Base-by-base conservation (phyloP, 2,888 invertebrate species). In the Rhingia campestris region DNA sequence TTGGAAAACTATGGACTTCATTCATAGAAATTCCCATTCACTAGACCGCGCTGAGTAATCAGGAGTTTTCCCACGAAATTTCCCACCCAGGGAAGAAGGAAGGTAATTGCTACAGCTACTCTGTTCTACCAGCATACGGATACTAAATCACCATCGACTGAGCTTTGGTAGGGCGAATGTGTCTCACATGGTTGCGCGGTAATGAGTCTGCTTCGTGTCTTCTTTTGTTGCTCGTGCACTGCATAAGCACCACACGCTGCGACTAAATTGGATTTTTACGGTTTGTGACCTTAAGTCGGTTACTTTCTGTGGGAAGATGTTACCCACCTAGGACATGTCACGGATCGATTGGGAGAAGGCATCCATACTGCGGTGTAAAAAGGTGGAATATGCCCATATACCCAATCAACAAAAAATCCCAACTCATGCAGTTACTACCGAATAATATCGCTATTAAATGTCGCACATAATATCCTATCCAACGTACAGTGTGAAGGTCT, bases 51-150 rank as follows among this genome's bases (percentile, higher is more conserved):
- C n/a, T n/a, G 37, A 63, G 54, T 30, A 7, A 72, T 56, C n/a
- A 35, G 64, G 30, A 59, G 39, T 58, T 82, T 77, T 82, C 81
- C 77, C 81, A 82, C 81, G 76, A 35, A 59, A 67, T 66, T 73
- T 75, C 64, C 43, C 54, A 41, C 70, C 35, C 54, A 61, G 32
- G 66, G 35, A 51, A 12, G 45, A 43, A 33, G 67, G 2, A 12
- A 14, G 59, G 70, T 35, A 14, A 72, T n/a, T 33, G 45, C 47
- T 33, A 41, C 14, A 22, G 30, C 35, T 53, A 30, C 49, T 12
- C 61, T 53, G 41, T 35, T 53, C 12, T 61, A 73, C 66, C 47
- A 73, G 54, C 67, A 73, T 73, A 22, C 22, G 53, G 43, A 7
- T 56, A 35, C 22, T 12, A n/a, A 6, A 41, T 4, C 66, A 30